Evolutionary conservation across 2,888 invertebrate genomes (phyloP).

Genomic region (Hydrotaea diabolus): DNA sequence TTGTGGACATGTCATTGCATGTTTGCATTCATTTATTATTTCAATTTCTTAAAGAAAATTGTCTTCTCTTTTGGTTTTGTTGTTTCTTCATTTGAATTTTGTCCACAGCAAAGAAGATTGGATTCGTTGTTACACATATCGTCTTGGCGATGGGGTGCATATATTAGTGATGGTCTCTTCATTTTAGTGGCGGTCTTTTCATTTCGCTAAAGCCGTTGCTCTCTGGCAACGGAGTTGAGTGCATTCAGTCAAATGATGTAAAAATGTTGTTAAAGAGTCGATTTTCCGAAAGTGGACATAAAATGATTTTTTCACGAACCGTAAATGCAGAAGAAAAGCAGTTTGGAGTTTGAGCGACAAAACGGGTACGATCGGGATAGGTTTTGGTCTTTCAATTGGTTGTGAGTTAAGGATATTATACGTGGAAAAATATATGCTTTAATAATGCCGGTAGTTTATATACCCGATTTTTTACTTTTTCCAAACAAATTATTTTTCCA

Average conservation of each 20-base stretch:
- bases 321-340: neutral
- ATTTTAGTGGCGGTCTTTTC: neutral
- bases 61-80: constrained; percentile 53
- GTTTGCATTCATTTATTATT: constrained; percentile 47
- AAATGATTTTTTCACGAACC: neutral
- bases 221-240: neutral
- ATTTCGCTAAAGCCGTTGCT: neutral
- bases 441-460: too few relatives aligned
- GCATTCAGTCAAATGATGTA: neutral
- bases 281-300: neutral
- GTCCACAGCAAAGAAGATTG: constrained; percentile 33
- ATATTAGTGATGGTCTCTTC: constrained; percentile 57
- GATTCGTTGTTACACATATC: constrained; percentile 60
- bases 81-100: constrained; percentile 46
- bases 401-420: too few relatives aligned
- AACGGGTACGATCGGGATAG: neutral
- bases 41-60: constrained; percentile 51
- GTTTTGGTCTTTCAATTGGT: too few relatives aligned
- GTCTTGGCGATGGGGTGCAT: constrained; percentile 68
- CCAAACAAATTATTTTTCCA: too few relatives aligned
- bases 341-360: neutral
- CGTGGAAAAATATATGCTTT: too few relatives aligned
- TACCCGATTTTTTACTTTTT: too few relatives aligned
- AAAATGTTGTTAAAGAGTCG: neutral
- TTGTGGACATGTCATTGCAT: constrained; percentile 54